These are phyloP conservation scores for Lochmaea capreae DNA, from an alignment of 2,888 invertebrate species.

Conservation along the genomic window DNA sequence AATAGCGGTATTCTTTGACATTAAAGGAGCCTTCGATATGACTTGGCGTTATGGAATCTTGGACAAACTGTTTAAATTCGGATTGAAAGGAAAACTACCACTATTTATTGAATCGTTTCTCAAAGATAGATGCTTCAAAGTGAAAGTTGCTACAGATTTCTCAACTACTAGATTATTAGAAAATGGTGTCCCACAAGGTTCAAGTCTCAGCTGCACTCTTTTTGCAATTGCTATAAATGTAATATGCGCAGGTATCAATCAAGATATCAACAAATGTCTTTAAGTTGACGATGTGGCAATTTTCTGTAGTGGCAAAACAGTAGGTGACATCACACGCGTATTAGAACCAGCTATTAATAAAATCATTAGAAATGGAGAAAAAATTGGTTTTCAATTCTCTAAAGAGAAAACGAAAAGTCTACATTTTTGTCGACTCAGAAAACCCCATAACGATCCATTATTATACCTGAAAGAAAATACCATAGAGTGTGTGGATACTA, in stretches of 20 bases:
- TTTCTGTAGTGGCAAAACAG: conserved; percentile 10
- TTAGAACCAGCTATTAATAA: conserved; percentile 17
- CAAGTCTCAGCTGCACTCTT: conserved; percentile 34
- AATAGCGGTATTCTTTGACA: conserved; percentile 23
- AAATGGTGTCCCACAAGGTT: conserved; percentile 45
- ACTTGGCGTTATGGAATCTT: conserved; percentile 42
- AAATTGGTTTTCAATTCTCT: conserved; percentile 15
- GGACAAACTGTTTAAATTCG: conserved; percentile 34
- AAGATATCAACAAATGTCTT: conserved; percentile 5
- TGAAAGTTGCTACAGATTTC: conserved; percentile 1
- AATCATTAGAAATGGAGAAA: neutral
- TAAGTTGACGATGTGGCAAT: too few species aligned
- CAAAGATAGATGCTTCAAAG: conserved; percentile 16
- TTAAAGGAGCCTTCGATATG: conserved; percentile 7
- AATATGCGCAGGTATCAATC: conserved; percentile 5
- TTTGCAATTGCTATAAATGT: conserved; percentile 41
- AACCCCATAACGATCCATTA: too few species aligned
- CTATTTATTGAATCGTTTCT: conserved; percentile 22
- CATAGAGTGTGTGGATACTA: too few species aligned
- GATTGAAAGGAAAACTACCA: conserved; percentile 36
- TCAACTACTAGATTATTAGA: conserved; percentile 45
- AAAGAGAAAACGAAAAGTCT: neutral
- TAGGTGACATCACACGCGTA: neutral
- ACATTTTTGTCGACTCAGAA: too few species aligned
- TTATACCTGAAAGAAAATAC: too few species aligned